These are phyloP conservation scores for Zygaena filipendulae DNA, from an alignment of 2,888 invertebrate genomes.

Conservation along the genomic window DNA sequence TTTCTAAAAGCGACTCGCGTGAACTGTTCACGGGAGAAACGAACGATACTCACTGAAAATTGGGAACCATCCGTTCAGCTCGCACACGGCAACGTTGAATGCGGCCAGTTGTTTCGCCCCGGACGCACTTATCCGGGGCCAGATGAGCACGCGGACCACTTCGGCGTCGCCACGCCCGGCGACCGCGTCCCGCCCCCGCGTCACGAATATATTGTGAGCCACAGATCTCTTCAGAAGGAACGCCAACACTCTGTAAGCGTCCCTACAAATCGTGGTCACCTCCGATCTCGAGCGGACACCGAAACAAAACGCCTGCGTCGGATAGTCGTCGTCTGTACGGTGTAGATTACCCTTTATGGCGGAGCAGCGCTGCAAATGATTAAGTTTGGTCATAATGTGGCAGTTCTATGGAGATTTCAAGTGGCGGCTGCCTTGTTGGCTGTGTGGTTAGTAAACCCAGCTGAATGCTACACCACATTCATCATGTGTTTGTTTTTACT, in stretches of 20 bases:
- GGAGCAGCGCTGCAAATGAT: conserved; percentile 66
- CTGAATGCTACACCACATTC: too few species aligned
- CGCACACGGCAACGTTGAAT: conserved; percentile 80
- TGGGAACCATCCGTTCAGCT: conserved; percentile 80
- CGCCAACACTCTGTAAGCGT: conserved; percentile 58
- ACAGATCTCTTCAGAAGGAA: conserved; percentile 71
- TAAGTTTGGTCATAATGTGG: conserved; percentile 16
- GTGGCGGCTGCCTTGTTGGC: too few species aligned
- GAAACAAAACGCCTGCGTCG: conserved; percentile 78
- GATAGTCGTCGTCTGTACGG: conserved; percentile 56
- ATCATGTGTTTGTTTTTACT: too few species aligned
- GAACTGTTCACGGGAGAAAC: too few species aligned
- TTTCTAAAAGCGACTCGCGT: too few species aligned
- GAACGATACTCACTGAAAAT: conserved; percentile 71
- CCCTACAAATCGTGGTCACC: conserved; percentile 28
- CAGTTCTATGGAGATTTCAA: conserved; percentile 6
- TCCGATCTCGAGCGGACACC: conserved; percentile 40
- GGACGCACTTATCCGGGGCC: conserved; percentile 68
- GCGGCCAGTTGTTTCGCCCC: conserved; percentile 66
- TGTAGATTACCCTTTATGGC: conserved; percentile 63
- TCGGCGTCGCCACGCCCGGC: conserved; percentile 24
- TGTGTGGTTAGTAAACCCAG: too few species aligned
- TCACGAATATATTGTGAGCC: conserved; percentile 81
- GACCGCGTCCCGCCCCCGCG: conserved; percentile 61
- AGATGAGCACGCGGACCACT: conserved; percentile 71